These are phyloP conservation scores for Nemapogon koenigi DNA, from an alignment of 2,888 invertebrate genomes.

Conservation along the genomic window DNA sequence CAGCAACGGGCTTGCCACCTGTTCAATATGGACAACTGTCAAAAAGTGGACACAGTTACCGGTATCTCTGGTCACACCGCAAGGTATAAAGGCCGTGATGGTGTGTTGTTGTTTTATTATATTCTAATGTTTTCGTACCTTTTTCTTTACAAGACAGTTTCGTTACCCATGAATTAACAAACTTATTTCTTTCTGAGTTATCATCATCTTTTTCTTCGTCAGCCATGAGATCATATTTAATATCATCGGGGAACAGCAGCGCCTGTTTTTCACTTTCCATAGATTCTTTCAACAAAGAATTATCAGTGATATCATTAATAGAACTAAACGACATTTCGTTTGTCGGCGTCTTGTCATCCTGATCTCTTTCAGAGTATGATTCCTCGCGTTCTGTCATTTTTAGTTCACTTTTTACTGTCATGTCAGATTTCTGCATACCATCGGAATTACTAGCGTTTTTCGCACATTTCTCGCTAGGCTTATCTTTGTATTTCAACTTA, in stretches of 20 bases:
- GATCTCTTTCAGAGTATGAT: slow-evolving; percentile 28
- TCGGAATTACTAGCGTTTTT: slow-evolving; percentile 47
- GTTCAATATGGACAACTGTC: too few species aligned
- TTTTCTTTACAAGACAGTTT: slow-evolving; percentile 51
- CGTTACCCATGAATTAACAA: slow-evolving; percentile 56
- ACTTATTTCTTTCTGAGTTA: slow-evolving; percentile 57
- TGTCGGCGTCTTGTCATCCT: slow-evolving; percentile 54
- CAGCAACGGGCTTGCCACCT: too few species aligned
- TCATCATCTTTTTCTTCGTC: slow-evolving; percentile 60
- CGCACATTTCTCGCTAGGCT: slow-evolving; percentile 39
- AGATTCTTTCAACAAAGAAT: slow-evolving; percentile 53
- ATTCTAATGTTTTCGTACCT: slow-evolving; percentile 40
- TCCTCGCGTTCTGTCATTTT: slow-evolving; percentile 35
- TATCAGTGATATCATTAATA: slow-evolving; percentile 55
- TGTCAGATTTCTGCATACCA: slow-evolving; percentile 27
- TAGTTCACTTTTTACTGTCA: slow-evolving; percentile 29
- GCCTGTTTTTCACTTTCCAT: slow-evolving; percentile 56
- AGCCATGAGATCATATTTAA: slow-evolving; percentile 56
- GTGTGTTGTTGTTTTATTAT: too few species aligned
- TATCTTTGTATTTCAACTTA: slow-evolving; percentile 39
- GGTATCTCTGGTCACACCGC: too few species aligned
- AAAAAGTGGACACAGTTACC: too few species aligned
- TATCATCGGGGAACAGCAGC: slow-evolving; percentile 48
- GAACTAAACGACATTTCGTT: slow-evolving; percentile 56
- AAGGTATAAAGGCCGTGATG: too few species aligned